phyloP scores from a whole-genome alignment of 2,888 invertebrate species.

The Nesidiocoris tenuis region DNA sequence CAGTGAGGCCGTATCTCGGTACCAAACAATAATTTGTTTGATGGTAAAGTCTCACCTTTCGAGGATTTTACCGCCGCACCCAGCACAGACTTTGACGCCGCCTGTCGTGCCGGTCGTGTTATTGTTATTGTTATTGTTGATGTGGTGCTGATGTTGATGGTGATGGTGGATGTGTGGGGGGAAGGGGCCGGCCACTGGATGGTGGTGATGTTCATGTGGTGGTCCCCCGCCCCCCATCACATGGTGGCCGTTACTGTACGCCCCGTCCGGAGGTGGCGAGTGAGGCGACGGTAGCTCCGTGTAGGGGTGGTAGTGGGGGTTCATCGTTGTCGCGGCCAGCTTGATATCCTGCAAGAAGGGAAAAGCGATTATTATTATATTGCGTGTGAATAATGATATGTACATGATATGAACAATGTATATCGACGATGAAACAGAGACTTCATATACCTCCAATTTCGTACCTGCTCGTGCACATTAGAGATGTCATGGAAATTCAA shows the following conservation, averaged over 20 bases:
- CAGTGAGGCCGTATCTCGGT: no score
- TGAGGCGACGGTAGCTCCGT: slow-evolving; percentile 74
- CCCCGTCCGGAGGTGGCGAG: slow-evolving; percentile 64
- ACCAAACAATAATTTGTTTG: no score
- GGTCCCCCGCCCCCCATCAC: slow-evolving; percentile 51
- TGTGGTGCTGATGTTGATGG: slow-evolving; percentile 59
- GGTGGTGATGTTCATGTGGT: slow-evolving; percentile 54
- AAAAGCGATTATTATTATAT: neutral
- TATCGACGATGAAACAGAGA: no score
- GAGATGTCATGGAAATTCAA: no score
- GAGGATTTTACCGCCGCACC: slow-evolving; percentile 85
- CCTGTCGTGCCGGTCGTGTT: slow-evolving; percentile 51
- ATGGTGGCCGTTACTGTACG: slow-evolving; percentile 56
- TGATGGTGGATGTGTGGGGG: slow-evolving; percentile 57
- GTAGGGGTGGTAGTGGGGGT: slow-evolving; percentile 86
- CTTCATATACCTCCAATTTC: no score
- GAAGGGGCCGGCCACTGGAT: slow-evolving; percentile 53
- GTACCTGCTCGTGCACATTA: no score
- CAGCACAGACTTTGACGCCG: slow-evolving; percentile 70
- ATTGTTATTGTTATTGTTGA: slow-evolving; percentile 60
- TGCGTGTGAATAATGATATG: no score
- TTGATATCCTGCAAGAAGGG: slow-evolving; percentile 63
- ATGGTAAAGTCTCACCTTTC: slow-evolving; percentile 61
- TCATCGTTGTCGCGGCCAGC: slow-evolving; percentile 87
- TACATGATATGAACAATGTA: no score